phyloP scores from a whole-genome alignment of 1,140 invertebrate species.

The Lasaia peninsularis region DNA sequence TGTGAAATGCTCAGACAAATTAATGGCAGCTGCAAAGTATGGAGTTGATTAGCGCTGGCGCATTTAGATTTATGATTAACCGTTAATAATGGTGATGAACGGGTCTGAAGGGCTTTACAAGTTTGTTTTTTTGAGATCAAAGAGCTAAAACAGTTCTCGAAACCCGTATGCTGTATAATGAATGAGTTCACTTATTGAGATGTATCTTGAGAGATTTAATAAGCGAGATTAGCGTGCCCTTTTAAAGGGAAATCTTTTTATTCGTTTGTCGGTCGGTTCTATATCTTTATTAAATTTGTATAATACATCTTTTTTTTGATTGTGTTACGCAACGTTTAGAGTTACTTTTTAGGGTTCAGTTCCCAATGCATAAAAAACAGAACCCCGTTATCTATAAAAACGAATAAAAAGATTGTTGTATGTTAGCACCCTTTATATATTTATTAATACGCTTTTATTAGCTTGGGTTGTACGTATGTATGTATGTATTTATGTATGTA shows the following conservation, averaged over 20 bases:
- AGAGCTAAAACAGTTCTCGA: conserved; percentile 27
- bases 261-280: neutral
- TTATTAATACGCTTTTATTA: too few species aligned
- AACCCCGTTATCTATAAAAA: too few species aligned
- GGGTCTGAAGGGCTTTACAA: conserved; percentile 16
- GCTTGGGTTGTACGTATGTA: too few species aligned
- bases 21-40: conserved; percentile 54
- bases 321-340: too few species aligned
- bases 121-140: conserved; percentile 31
- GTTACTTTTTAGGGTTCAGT: too few species aligned
- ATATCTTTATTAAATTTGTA: neutral
- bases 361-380: too few species aligned
- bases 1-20: conserved; percentile 54
- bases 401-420: too few species aligned
- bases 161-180: conserved; percentile 17
- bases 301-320: too few species aligned
- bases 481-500: too few species aligned
- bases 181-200: conserved; percentile 14
- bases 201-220: conserved; percentile 11
- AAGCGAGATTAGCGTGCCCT: conserved; percentile 9
- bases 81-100: conserved; percentile 32
- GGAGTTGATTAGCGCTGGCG: conserved; percentile 53
- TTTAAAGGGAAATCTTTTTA: conserved; percentile 1
- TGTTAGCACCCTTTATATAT: too few species aligned
- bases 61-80: conserved; percentile 63